phyloP scores from a whole-genome alignment of 2,113 vertebrate species.

The Heterotis niloticus region DNA sequence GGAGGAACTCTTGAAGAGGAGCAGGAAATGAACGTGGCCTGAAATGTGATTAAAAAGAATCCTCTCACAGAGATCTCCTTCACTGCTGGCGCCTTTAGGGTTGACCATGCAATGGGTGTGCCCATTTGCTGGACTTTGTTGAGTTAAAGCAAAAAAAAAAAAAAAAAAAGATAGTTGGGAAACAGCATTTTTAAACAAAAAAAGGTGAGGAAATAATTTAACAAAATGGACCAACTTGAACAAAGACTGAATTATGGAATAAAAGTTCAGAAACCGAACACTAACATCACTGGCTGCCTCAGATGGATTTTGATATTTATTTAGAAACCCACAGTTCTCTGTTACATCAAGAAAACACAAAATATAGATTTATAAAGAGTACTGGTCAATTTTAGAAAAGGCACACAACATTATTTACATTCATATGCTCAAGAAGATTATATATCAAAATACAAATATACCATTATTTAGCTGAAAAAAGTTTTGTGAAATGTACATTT shows the following conservation, averaged over 20 bases:
- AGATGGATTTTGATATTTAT: too few relatives aligned
- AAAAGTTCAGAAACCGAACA: too few relatives aligned
- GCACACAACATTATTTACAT: slow-evolving; percentile 45
- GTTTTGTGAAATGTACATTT: slow-evolving; percentile 28
- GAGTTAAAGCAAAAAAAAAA: not conserved
- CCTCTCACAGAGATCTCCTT: not conserved
- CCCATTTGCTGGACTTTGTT: not conserved
- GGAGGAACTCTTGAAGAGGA: not conserved
- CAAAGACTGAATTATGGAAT: too few relatives aligned
- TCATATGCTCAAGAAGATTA: slow-evolving; percentile 40
- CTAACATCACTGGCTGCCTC: too few relatives aligned
- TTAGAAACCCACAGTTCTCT: too few relatives aligned
- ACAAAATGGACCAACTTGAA: not conserved
- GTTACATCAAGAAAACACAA: too few relatives aligned
- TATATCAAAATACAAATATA: slow-evolving; percentile 39
- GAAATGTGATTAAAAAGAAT: not conserved
- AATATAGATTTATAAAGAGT: not conserved
- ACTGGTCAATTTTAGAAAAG: slow-evolving; percentile 47
- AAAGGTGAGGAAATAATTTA: not conserved
- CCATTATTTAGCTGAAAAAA: slow-evolving; percentile 29
- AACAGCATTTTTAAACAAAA: not conserved
- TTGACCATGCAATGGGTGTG: slow-evolving; percentile 2
- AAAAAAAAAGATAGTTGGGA: not conserved
- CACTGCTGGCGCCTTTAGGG: not conserved
- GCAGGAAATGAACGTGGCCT: not conserved